Conservation (phyloP, 1,140 invertebrate genomes). For the Hormaphis cornu region DNA sequence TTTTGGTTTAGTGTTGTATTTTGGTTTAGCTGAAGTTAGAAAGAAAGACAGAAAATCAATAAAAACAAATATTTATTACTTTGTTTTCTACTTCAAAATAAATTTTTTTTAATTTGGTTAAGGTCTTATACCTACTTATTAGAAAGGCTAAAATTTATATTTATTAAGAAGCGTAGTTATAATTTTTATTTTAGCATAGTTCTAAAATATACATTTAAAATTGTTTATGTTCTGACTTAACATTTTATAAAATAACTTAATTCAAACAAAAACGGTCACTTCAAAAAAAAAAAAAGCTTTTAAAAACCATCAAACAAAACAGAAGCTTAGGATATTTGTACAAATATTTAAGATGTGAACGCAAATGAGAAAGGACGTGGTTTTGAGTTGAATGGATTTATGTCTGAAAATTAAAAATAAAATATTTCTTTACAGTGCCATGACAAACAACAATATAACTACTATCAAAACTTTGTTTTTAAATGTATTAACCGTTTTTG, state of each 20-base stretch:
- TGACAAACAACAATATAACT: slow-evolving; percentile 37
- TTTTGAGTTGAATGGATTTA: slow-evolving; percentile 54
- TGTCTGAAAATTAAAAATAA: slow-evolving; percentile 51
- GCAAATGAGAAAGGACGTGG: slow-evolving; percentile 50
- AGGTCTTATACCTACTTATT: background rate
- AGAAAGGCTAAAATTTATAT: too few species aligned
- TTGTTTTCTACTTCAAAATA: background rate
- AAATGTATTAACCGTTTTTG: slow-evolving; percentile 14
- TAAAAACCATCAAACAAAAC: slow-evolving; percentile 6
- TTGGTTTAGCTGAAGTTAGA: background rate
- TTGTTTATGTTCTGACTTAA: slow-evolving; percentile 10
- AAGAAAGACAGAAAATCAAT: background rate
- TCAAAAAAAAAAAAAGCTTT: slow-evolving; percentile 23
- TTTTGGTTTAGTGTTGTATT: background rate
- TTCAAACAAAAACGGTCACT: slow-evolving; percentile 29
- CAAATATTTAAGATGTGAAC: background rate
- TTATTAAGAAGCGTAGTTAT: too few species aligned
- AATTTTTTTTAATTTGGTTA: background rate
- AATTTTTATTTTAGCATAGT: too few species aligned
- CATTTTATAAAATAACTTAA: slow-evolving; percentile 7
- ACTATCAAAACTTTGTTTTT: slow-evolving; percentile 11
- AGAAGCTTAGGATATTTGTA: slow-evolving; percentile 20
- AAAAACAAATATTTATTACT: background rate
- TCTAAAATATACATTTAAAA: background rate
- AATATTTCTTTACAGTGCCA: background rate